Conservation (phyloP, 2,888 invertebrate species). For the Pyrrhia umbra region DNA sequence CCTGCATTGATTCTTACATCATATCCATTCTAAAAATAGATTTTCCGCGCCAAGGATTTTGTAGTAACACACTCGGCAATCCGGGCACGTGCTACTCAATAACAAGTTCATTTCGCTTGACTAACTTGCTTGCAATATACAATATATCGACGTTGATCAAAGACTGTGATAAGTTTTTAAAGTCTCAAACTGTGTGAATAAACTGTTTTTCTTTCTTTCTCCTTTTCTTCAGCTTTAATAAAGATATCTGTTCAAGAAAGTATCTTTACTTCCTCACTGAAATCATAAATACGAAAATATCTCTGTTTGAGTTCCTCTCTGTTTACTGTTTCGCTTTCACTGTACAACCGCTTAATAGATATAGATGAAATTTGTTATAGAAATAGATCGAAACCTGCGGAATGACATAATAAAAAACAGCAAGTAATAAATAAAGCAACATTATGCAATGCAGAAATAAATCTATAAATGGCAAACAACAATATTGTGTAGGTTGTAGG, state of each 20-base stretch:
- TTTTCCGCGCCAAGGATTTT: slow-evolving; percentile 45
- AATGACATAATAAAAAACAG: no score
- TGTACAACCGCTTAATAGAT: no score
- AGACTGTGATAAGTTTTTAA: slow-evolving; percentile 17
- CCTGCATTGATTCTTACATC: slow-evolving; percentile 23
- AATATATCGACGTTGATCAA: slow-evolving; percentile 27
- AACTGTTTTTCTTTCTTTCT: no score
- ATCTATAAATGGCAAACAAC: no score
- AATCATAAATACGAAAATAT: no score
- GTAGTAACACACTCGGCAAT: slow-evolving; percentile 28
- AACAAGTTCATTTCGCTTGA: slow-evolving; percentile 44
- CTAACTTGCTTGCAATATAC: slow-evolving; percentile 22
- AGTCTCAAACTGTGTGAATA: background rate
- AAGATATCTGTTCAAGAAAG: no score
- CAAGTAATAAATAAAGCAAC: background rate
- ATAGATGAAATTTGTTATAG: no score
- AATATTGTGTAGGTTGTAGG: background rate
- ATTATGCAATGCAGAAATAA: background rate
- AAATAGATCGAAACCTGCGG: no score
- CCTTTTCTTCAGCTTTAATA: no score
- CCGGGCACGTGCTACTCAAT: slow-evolving; percentile 52
- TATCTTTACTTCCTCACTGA: no score
- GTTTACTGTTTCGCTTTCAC: no score
- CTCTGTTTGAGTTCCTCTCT: no score
- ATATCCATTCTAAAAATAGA: slow-evolving; percentile 33